Evolutionary conservation across 2,113 vertebrate species (phyloP), one percentile per base, ranked within the genome.

Genomic region (Antigone vipio): DNA sequence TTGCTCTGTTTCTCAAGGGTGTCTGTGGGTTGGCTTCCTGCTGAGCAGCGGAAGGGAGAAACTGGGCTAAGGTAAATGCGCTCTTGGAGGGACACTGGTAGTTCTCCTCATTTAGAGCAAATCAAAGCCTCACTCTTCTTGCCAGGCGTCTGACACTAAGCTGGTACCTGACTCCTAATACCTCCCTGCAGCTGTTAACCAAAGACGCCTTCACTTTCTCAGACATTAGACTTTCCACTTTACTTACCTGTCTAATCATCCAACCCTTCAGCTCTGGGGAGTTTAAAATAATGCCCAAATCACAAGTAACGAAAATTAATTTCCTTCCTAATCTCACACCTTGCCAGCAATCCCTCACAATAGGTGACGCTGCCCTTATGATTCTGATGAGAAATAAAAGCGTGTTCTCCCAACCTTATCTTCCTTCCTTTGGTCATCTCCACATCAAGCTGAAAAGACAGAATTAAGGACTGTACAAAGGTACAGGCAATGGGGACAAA

Each of bases 231-330:
- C n/a, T 93, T 91, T 81, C 75, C 80, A 90, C 14, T 87, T 95
- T 91, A 87, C 14, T 88, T 88, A 91, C 49, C 17, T 72, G 14
- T 78, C 24, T 77, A 94, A 88, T 82, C 38, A 87, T 73, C 20
- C n/a, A 77, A 13, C 12, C 5, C 53, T 87, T 83, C 40, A 20
- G 74, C 44, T 89, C 49, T 82, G 21, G n/a, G 26, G 66, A 94
- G 44, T 79, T 93, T 79, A 68, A 95, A 96, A 93, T 91, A 84
- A 88, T 81, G 56, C 30, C 19, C 38, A 66, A 68, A 53, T 91
- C 34, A 81, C 58, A 60, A 67, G 24, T 72, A 85, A 95, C 59
- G 35, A 90, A 94, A 92, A 49, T 80, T 11, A 92, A 38, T 89
- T 81, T 89, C 52, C 66, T 88, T 94, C 32, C 26, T 87, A 78